Percentiles rank a stretch among this genome's conserved stretches.
phyloP scores from a whole-genome alignment of 2,797 vertebrate genomes.

The Lophius americanus region DNA sequence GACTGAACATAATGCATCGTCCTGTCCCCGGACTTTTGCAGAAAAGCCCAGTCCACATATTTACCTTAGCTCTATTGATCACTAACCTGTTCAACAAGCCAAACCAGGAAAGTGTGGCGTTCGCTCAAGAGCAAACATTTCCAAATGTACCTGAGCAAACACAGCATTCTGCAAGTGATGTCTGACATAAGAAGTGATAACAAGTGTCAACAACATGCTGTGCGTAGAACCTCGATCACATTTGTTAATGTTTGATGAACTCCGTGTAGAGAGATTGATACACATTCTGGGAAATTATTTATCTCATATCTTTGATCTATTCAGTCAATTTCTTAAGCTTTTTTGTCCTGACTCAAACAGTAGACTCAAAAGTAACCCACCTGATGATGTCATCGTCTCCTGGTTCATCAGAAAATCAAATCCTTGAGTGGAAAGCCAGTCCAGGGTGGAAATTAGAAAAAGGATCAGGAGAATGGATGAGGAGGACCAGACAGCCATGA shows the following conservation, averaged over 20 bases:
- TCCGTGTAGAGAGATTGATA: constrained; percentile 23
- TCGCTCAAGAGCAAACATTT: constrained; percentile 76
- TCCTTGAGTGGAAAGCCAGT: constrained; percentile 59
- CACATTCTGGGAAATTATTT: constrained; percentile 12
- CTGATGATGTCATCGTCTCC: constrained; percentile 54
- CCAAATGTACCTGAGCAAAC: constrained; percentile 70
- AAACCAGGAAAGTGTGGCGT: constrained; percentile 67
- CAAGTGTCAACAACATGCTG: constrained; percentile 64
- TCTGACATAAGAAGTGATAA: constrained; percentile 72
- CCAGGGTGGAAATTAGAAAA: constrained; percentile 60
- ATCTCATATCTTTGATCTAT: not conserved
- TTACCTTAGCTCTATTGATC: constrained; percentile 75
- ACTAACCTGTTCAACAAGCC: constrained; percentile 64
- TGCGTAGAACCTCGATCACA: constrained; percentile 39
- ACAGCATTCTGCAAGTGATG: constrained; percentile 70
- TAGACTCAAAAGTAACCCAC: constrained; percentile 47
- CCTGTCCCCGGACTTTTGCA: constrained; percentile 82
- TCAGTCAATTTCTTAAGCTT: not conserved
- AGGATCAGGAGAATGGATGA: constrained; percentile 53
- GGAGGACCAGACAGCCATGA: constrained; percentile 58
- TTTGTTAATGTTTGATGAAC: constrained; percentile 69
- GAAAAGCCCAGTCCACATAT: constrained; percentile 54
- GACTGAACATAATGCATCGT: constrained; percentile 58
- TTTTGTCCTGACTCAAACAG: not conserved
- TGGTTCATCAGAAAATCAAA: constrained; percentile 50